Evolutionary conservation across 2,113 vertebrate genomes (phyloP).

Genomic region (Pheucticus melanocephalus): DNA sequence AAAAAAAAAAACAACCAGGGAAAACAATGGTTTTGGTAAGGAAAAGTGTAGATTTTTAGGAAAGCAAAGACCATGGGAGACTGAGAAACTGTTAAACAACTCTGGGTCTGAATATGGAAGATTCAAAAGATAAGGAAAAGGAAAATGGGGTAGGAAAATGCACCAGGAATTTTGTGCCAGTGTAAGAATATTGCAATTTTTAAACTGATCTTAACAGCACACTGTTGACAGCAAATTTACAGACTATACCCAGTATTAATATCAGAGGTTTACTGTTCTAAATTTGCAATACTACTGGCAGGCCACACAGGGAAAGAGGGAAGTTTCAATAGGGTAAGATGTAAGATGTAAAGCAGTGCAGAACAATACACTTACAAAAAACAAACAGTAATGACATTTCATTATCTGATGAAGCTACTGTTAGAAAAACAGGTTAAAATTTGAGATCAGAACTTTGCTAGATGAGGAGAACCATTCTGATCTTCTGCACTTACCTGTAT

Average conservation of each 20-base stretch:
- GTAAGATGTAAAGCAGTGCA: conserved; percentile 3
- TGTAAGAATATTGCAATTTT: background rate
- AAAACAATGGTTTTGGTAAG: conserved; percentile 19
- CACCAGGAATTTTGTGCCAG: conserved; percentile 17
- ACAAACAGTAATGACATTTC: conserved; percentile 7
- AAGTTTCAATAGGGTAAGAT: background rate
- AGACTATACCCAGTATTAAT: background rate
- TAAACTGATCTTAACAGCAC: background rate
- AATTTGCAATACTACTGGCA: conserved; percentile 28
- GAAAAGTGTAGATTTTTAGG: conserved; percentile 1
- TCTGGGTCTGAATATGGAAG: background rate
- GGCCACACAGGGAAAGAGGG: conserved; percentile 20
- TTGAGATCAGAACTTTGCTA: conserved; percentile 57
- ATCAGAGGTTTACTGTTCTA: background rate
- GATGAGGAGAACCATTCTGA: conserved; percentile 49
- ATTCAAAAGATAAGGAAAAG: conserved; percentile 14
- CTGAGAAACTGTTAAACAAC: conserved; percentile 5
- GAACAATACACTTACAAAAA: conserved; percentile 5
- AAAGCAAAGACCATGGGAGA: background rate
- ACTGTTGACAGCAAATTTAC: background rate
- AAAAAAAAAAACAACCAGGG: background rate
- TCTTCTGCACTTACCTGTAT: conserved; percentile 65
- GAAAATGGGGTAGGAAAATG: conserved; percentile 28
- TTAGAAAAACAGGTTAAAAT: conserved; percentile 12
- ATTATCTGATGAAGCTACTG: background rate